Evolutionary conservation across 2,797 vertebrate genomes (phyloP).

Genomic region (Peromyscus melanophrys): DNA sequence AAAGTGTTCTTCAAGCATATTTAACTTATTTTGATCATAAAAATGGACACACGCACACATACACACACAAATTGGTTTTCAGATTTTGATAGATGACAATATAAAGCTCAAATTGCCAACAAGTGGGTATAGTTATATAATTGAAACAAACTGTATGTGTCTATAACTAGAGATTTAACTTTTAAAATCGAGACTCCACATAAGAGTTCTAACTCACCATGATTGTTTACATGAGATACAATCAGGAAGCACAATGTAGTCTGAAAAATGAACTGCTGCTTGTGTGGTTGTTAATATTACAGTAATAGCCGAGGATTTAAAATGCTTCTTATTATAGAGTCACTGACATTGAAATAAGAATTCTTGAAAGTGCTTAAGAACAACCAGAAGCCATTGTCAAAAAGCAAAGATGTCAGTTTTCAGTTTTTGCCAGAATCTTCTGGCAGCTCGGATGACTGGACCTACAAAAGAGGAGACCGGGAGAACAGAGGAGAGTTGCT

Average conservation of each 20-base stretch:
- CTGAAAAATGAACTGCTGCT: slow-evolving; percentile 49
- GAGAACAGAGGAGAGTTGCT: background rate
- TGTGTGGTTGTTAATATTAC: slow-evolving; percentile 20
- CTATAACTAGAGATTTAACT: slow-evolving; percentile 42
- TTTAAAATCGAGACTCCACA: slow-evolving; percentile 6
- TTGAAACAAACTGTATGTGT: slow-evolving; percentile 45
- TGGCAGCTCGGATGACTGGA: slow-evolving; percentile 58
- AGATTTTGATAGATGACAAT: slow-evolving; percentile 46
- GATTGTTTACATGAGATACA: slow-evolving; percentile 5
- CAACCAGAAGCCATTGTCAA: slow-evolving; percentile 32
- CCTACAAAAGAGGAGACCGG: slow-evolving; percentile 21
- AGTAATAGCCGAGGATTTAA: slow-evolving; percentile 39
- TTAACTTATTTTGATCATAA: background rate
- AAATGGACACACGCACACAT: background rate
- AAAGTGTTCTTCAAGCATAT: background rate
- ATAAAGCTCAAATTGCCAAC: slow-evolving; percentile 10
- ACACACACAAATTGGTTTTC: background rate
- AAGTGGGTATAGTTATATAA: slow-evolving; percentile 9
- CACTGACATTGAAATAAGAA: slow-evolving; percentile 5
- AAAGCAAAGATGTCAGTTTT: slow-evolving; percentile 62
- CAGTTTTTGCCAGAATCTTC: slow-evolving; percentile 61
- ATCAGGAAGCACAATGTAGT: slow-evolving; percentile 27
- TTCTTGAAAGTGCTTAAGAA: slow-evolving; percentile 55
- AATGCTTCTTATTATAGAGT: slow-evolving; percentile 62
- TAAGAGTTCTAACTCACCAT: background rate